Percentiles rank a stretch among this genome's conserved stretches.
Conservation (phyloP, 2,888 invertebrate genomes). For the Acleris emargana region DNA sequence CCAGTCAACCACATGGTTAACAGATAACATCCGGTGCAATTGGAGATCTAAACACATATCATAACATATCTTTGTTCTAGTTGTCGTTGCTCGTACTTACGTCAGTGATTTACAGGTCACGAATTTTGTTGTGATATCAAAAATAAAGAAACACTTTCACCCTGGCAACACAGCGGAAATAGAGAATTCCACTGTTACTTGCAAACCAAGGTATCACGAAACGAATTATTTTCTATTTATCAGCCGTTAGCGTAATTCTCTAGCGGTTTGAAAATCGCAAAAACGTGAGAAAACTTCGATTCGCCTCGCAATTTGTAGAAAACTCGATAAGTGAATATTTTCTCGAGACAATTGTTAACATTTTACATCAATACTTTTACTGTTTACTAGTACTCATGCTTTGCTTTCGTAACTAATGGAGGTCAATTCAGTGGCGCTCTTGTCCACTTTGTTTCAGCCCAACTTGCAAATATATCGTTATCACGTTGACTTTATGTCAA, state of each 20-base stretch:
- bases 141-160: background rate
- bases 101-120: too few species aligned
- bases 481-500: too few species aligned
- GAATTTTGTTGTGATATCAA: too few species aligned
- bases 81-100: too few species aligned
- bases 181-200: background rate
- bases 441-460: too few species aligned
- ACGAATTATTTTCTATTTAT: slow-evolving; percentile 23
- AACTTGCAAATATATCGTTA: too few species aligned
- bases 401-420: too few species aligned
- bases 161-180: background rate
- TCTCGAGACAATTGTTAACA: slow-evolving; percentile 32
- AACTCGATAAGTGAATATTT: slow-evolving; percentile 35
- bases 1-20: too few species aligned
- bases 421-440: too few species aligned
- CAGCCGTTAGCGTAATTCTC: slow-evolving; percentile 27
- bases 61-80: too few species aligned
- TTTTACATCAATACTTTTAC: slow-evolving; percentile 36
- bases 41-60: too few species aligned
- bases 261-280: slow-evolving; percentile 35
- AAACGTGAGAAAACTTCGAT: slow-evolving; percentile 28
- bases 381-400: slow-evolving; percentile 1
- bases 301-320: slow-evolving; percentile 31
- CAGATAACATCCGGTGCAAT: too few species aligned
- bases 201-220: slow-evolving; percentile 2